phyloP scores from a whole-genome alignment of 1,140 invertebrate genomes.

The Bombus huntii region DNA sequence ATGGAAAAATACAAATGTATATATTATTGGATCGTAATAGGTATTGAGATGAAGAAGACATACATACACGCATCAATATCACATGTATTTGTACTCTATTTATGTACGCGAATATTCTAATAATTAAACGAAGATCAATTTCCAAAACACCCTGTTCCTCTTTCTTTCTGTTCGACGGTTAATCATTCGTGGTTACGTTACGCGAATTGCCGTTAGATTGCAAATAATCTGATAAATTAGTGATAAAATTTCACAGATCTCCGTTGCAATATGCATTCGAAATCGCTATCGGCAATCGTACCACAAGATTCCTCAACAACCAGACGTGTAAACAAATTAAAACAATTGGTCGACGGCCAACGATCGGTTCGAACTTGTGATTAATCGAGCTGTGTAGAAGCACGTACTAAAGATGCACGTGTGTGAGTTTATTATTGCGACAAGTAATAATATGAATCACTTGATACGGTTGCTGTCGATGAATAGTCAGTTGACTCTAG shows the following conservation, averaged over 20 bases:
- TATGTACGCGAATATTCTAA: constrained; percentile 81
- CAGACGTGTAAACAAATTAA: constrained; percentile 30
- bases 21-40: constrained; percentile 73
- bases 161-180: not conserved
- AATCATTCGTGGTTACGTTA: not conserved
- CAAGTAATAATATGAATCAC: constrained; percentile 59
- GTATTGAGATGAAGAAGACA: constrained; percentile 57
- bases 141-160: constrained; percentile 37
- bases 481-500: constrained; percentile 36
- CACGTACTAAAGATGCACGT: constrained; percentile 28
- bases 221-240: too few relatives aligned
- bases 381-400: constrained; percentile 43
- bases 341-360: constrained; percentile 30
- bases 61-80: constrained; percentile 76
- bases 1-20: constrained; percentile 74
- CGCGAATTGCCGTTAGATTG: not conserved
- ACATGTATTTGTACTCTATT: constrained; percentile 81
- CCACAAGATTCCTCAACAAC: constrained; percentile 9
- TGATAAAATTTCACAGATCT: not conserved
- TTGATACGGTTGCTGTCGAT: constrained; percentile 37
- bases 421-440: constrained; percentile 55
- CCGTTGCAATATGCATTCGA: not conserved
- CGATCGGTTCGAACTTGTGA: constrained; percentile 35
- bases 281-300: not conserved
- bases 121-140: constrained; percentile 79